Evolutionary conservation across 2,113 vertebrate species (phyloP), one percentile per base, ranked within the genome.

Genomic region (Platichthys flesus): DNA sequence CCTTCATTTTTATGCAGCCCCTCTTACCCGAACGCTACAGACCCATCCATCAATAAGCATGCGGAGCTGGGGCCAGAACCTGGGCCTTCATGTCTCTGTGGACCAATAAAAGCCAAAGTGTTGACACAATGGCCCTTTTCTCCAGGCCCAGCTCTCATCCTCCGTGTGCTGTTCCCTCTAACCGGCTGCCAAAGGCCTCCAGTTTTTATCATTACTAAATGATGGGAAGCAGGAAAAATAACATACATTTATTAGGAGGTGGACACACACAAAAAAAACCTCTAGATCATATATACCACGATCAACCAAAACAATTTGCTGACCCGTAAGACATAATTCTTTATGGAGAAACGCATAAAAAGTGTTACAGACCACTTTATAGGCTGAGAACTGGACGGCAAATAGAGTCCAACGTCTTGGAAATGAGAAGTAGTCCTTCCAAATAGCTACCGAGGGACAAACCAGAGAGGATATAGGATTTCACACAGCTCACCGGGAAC

Each of bases 61-160:
- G 89, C 84, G 76, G 47, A 76, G 67, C 68, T 69, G 76, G 67
- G 82, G 77, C 74, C 87, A 87, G 83, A 90, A 88, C 83, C 73
- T 61, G 67, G 83, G 82, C 83, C 81, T 68, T 89, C 57, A 13
- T 64, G 76, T 90, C 89, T 90, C 91, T 1, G 40, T 76, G 87
- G 92, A 88, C 89, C 88, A 84, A 91, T 94, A 94, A 92, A 92
- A 87, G 76, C 69, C 76, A 66, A 88, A 81, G 90, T 85, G 90
- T 90, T 93, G 87, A 93, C 89, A 91, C 83, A 90, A 93, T 81
- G 85, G 89, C 67, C 70, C 82, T 91, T 91, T 93, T 91, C 89
- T 84, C 67, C 65, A 73, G 49, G 40, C 84, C 24, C 63, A 65
- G 85, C 74, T 63, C 78, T 86, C 89, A 87, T 81, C 89, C 67